Percentiles rank a stretch among this genome's conserved stretches.
Conservation (phyloP, 2,113 vertebrate genomes). For the Grallaria varia region DNA sequence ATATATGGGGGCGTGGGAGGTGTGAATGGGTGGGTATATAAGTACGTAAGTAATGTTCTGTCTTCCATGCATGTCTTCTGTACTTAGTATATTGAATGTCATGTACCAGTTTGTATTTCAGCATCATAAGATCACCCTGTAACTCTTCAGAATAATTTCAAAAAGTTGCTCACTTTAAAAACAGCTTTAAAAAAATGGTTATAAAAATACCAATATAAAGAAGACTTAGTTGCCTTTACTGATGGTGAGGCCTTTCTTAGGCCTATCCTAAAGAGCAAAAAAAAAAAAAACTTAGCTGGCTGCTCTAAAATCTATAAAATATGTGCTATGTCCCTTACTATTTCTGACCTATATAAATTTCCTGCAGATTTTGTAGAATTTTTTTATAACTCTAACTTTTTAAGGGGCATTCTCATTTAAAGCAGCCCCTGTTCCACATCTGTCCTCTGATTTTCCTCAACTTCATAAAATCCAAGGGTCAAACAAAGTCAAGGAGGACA, state of each 20-base stretch:
- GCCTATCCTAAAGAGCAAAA: not conserved
- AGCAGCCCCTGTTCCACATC: not conserved
- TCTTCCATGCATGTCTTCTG: not conserved
- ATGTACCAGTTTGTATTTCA: not conserved
- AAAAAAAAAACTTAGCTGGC: not conserved
- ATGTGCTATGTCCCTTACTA: not conserved
- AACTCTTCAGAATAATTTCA: not conserved
- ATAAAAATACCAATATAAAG: not conserved
- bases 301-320: not conserved
- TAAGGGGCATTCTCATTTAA: not conserved
- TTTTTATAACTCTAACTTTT: not conserved
- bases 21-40: too few species aligned
- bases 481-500: not conserved
- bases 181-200: not conserved
- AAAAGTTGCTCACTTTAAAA: not conserved
- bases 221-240: not conserved
- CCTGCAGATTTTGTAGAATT: not conserved
- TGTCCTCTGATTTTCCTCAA: not conserved
- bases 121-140: not conserved
- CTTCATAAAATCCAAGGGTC: not conserved
- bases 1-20: too few species aligned
- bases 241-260: not conserved
- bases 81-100: not conserved
- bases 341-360: not conserved
- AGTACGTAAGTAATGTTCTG: not conserved